Conservation (phyloP, 2,113 vertebrate species). For the Eubucco bourcierii region DNA sequence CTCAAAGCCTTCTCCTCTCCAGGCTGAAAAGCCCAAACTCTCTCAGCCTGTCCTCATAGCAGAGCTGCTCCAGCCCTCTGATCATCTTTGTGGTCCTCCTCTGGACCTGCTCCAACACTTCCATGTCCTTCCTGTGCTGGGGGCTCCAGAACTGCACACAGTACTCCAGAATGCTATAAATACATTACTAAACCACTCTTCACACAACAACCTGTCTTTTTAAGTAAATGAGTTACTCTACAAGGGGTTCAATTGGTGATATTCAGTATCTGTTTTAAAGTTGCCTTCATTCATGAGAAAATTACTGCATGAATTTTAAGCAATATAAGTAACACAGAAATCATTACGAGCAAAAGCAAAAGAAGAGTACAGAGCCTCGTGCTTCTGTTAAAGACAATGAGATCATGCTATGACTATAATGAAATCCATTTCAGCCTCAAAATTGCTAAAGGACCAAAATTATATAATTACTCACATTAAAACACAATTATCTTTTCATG, state of each 20-base stretch:
- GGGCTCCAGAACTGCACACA: no score
- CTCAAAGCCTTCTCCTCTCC: no score
- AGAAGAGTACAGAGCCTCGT: not conserved
- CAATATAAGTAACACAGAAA: not conserved
- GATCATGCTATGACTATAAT: not conserved
- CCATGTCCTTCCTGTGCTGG: no score
- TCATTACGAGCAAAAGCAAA: not conserved
- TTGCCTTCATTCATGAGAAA: not conserved
- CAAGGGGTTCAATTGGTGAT: not conserved
- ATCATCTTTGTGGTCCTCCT: no score
- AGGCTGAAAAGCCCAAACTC: no score
- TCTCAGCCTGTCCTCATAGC: no score
- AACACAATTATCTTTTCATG: not conserved
- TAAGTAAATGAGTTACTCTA: not conserved
- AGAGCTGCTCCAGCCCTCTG: no score
- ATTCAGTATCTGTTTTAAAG: not conserved
- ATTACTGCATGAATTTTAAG: not conserved
- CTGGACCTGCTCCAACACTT: no score
- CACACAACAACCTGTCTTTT: not conserved
- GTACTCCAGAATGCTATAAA: not conserved
- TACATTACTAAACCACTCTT: not conserved
- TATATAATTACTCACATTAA: conserved; percentile 22
- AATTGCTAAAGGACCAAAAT: conserved; percentile 7
- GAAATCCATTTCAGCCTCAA: conserved; percentile 11
- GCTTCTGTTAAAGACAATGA: not conserved